Evolutionary conservation across 2,797 vertebrate species (phyloP).

Genomic region (Pristis pectinata): DNA sequence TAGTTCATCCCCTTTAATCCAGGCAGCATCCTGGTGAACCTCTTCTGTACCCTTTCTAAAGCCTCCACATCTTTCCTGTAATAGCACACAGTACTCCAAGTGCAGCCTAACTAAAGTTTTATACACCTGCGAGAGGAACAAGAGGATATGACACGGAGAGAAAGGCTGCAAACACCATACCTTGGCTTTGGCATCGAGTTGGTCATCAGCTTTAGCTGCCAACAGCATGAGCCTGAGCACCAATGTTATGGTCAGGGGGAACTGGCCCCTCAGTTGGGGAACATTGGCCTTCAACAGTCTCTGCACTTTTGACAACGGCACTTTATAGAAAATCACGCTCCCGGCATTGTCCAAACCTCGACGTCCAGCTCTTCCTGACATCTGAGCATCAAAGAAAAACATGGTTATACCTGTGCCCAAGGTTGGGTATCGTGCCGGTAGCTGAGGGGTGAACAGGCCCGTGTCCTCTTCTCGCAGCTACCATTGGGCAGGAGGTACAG

Average conservation of each 20-base stretch:
- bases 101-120: too few species aligned
- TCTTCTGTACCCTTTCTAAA: too few species aligned
- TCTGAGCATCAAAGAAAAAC: slow-evolving; percentile 42
- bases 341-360: slow-evolving; percentile 50
- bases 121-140: not conserved
- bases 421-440: not conserved
- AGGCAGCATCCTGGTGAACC: too few species aligned
- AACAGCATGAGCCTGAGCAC: slow-evolving; percentile 50
- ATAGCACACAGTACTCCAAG: too few species aligned
- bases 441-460: too few species aligned
- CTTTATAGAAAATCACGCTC: slow-evolving; percentile 50
- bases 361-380: slow-evolving; percentile 52
- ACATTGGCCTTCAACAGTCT: slow-evolving; percentile 53
- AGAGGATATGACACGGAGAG: not conserved
- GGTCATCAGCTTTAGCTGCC: slow-evolving; percentile 47
- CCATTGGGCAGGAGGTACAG: too few species aligned
- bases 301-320: slow-evolving; percentile 48
- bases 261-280: slow-evolving; percentile 51
- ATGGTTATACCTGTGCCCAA: not conserved
- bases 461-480: too few species aligned
- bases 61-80: too few species aligned
- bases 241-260: slow-evolving; percentile 47
- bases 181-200: slow-evolving; percentile 49
- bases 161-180: slow-evolving; percentile 37
- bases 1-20: too few species aligned